Evolutionary conservation across 2,113 vertebrate genomes (phyloP).

Genomic region (Tetrax tetrax): DNA sequence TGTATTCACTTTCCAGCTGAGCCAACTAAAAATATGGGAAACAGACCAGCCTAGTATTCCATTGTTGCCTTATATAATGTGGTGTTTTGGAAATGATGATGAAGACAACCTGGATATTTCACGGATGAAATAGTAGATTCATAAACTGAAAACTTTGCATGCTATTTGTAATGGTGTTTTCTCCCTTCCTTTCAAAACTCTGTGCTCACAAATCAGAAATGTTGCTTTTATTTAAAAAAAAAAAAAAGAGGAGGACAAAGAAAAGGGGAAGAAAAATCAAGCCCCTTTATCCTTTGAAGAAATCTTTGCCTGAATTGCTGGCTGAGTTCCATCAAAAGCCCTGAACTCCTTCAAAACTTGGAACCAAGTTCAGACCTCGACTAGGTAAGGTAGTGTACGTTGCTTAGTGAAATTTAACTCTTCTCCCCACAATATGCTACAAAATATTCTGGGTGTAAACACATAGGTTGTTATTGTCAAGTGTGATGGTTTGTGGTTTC

Average conservation of each 20-base stretch:
- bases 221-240: conserved; percentile 23
- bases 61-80: conserved; percentile 47
- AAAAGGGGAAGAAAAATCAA: not conserved
- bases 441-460: not conserved
- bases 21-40: conserved; percentile 38
- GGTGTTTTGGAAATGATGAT: conserved; percentile 57
- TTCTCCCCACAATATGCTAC: not conserved
- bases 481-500: not conserved
- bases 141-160: conserved; percentile 44
- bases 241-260: not conserved
- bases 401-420: not conserved
- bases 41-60: conserved; percentile 34
- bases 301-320: not conserved
- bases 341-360: not conserved
- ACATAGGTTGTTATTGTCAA: not conserved
- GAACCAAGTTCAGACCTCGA: not conserved
- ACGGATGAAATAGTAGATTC: conserved; percentile 49
- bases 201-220: not conserved
- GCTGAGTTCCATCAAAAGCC: not conserved
- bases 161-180: conserved; percentile 6
- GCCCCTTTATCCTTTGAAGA: not conserved
- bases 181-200: not conserved
- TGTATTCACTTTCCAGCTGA: conserved; percentile 54
- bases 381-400: not conserved
- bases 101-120: conserved; percentile 48